Evolutionary conservation across 2,113 vertebrate genomes (phyloP).

Genomic region (Chitala chitala): DNA sequence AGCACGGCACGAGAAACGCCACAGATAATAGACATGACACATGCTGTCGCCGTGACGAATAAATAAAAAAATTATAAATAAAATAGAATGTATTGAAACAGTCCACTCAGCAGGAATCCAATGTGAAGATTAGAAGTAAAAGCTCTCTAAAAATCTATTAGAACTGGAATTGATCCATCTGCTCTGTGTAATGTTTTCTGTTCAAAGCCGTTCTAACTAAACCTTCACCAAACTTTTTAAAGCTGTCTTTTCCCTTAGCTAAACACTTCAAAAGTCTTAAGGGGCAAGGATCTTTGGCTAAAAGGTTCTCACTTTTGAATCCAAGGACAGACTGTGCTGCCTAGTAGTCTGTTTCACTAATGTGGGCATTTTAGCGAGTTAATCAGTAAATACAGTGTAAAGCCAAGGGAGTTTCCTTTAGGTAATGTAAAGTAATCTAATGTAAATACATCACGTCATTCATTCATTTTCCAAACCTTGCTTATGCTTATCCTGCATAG

Average conservation of each 20-base stretch:
- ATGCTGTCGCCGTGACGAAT: neutral
- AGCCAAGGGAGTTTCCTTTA: too few species aligned
- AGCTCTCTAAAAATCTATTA: slow-evolving; percentile 16
- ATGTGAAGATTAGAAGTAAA: slow-evolving; percentile 19
- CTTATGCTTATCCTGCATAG: too few species aligned
- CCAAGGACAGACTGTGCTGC: neutral
- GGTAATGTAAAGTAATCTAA: too few species aligned
- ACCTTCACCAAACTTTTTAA: neutral
- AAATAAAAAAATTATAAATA: neutral
- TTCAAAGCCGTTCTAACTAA: neutral
- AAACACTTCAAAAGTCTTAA: neutral
- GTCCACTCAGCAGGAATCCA: slow-evolving; percentile 10
- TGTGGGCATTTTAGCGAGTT: too few species aligned
- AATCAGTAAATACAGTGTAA: too few species aligned
- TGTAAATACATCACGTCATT: too few species aligned
- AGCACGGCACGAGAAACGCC: neutral
- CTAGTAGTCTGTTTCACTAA: neutral
- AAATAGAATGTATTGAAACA: slow-evolving; percentile 5
- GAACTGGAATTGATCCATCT: slow-evolving; percentile 19
- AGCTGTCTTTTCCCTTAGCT: neutral
- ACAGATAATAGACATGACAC: neutral
- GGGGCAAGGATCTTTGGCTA: neutral
- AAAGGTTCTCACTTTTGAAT: neutral
- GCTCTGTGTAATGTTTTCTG: neutral
- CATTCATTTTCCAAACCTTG: too few species aligned